Base-by-base conservation (phyloP, 2,888 invertebrate species). In the Dioctria linearis region DNA sequence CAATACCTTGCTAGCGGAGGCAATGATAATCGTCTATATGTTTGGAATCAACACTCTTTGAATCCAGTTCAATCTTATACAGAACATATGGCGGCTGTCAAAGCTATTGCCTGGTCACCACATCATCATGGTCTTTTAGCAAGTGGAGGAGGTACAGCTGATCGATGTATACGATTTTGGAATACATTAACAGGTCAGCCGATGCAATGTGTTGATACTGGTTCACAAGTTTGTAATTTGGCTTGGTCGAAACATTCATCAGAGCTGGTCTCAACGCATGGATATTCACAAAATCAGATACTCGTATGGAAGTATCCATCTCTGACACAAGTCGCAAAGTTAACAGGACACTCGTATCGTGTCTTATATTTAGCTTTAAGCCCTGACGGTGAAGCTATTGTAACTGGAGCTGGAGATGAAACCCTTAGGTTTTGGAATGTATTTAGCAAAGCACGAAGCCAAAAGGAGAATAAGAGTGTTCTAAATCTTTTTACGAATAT, bases 211-310 rank as follows among this genome's bases (percentile, higher is more conserved):
- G 96, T 99, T 43, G 98, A 99, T 87, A 99, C 99, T 8, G 97
- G 98, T 11, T 97, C 97, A 0, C 98, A 98, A 92, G 98, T 99
- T 51, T 99, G 98, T 90, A 99, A 99, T 90, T 90, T 99, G 85
- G 98, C 98, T 59, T 99, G 99, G 99, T 98, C 98, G 42, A 98
- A 98, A 86, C 98, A 99, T 90, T 97, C 98, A 82, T 97, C 97
- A 82, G 99, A 99, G 90, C 90, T 99, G 88, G 99, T 98, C 81
- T 98, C 97, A 85, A 99, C 98, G 0, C 99, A 99, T 88, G 99
- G 99, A 11, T 99, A 99, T 89, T 98, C 98, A 37, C 98, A 98
- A 90, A 98, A 99, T 90, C 99, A 99, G 90, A 98, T 99, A 84
- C 91, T 99, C 54, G 98, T 99, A 3, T 99, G 99, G 99, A 98